Evolutionary conservation across 2,888 invertebrate genomes (phyloP).

Genomic region (Chydorus sphaericus): DNA sequence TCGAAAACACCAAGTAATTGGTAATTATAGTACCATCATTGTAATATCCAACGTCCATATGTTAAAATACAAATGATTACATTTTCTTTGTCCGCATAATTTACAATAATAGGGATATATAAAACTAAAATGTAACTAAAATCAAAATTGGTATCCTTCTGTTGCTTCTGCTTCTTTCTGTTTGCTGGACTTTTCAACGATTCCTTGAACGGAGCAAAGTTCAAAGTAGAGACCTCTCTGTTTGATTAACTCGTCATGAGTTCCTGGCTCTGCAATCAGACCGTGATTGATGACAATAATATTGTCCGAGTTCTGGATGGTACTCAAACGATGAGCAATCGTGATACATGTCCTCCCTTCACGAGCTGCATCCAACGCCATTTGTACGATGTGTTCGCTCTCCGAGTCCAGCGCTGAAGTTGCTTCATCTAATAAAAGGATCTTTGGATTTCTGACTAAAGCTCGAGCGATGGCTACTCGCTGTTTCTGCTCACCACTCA

Average conservation of each 20-base stretch:
- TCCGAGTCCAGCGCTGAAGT: conserved; percentile 53
- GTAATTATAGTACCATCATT: no score
- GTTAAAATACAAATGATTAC: no score
- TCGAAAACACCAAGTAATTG: no score
- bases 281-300: conserved; percentile 72
- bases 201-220: conserved; percentile 44
- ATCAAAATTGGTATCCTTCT: no score
- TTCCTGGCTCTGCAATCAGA: conserved; percentile 57
- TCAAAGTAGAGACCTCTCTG: conserved; percentile 48
- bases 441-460: conserved; percentile 34
- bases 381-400: conserved; percentile 66
- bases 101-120: no score
- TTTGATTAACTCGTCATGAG: conserved; percentile 54
- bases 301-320: conserved; percentile 64
- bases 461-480: conserved; percentile 51
- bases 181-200: no score
- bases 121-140: no score
- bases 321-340: conserved; percentile 72
- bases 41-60: no score
- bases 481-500: conserved; percentile 68
- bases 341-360: conserved; percentile 68
- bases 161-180: no score
- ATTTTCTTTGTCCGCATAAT: no score
- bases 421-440: conserved; percentile 42
- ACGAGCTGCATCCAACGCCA: conserved; percentile 65